These are phyloP conservation scores for Nesoenas mayeri DNA, from an alignment of 2,113 vertebrate species.

Conservation along the genomic window DNA sequence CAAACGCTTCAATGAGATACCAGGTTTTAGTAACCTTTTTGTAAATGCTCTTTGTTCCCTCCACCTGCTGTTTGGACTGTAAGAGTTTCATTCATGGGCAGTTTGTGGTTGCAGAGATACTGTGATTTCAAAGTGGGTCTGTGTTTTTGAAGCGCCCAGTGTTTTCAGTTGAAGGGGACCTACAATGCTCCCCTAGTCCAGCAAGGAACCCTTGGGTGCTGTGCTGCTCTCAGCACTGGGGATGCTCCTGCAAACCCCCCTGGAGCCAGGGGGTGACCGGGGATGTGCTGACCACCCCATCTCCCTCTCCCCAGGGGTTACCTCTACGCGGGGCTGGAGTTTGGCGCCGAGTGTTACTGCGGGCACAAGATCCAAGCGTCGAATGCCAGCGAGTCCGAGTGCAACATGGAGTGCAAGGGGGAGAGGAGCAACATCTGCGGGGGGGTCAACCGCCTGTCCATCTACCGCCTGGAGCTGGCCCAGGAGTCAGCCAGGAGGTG, in stretches of 20 bases:
- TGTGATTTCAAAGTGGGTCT: too few relatives aligned
- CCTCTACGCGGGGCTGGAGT: slow-evolving; percentile 94
- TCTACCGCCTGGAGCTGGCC: slow-evolving; percentile 94
- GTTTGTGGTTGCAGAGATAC: too few relatives aligned
- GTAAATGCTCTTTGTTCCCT: too few relatives aligned
- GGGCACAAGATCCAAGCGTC: slow-evolving; percentile 92
- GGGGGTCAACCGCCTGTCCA: slow-evolving; percentile 89
- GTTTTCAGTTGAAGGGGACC: background rate
- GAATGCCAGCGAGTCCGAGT: slow-evolving; percentile 87
- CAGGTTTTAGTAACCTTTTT: too few relatives aligned
- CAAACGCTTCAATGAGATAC: too few relatives aligned
- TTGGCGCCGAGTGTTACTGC: slow-evolving; percentile 96
- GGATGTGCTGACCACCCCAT: rapidly evolving
- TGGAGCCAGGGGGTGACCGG: rapidly evolving
- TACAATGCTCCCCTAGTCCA: rapidly evolving
- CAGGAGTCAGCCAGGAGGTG: slow-evolving; percentile 92
- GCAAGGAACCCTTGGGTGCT: rapidly evolving
- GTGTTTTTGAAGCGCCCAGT: too few relatives aligned
- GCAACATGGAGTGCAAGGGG: slow-evolving; percentile 95
- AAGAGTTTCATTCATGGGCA: too few relatives aligned
- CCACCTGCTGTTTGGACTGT: too few relatives aligned
- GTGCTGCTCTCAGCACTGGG: background rate
- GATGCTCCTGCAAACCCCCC: background rate
- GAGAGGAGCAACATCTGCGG: slow-evolving; percentile 88
- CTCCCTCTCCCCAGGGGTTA: slow-evolving; percentile 84